Conservation (phyloP, 2,888 invertebrate species). For the Tinea semifulvella region DNA sequence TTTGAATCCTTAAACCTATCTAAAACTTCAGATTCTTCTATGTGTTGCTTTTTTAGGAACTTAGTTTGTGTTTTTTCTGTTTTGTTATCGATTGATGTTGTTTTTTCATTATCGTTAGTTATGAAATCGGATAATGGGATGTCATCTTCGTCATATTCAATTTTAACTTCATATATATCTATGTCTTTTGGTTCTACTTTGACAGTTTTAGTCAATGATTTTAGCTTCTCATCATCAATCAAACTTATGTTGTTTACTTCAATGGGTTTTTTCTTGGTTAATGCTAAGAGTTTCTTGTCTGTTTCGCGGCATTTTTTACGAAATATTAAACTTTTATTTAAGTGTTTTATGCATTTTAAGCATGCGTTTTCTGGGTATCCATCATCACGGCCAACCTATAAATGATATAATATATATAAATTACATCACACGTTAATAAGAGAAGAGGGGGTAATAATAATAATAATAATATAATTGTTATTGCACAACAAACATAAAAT, state of each 20-base stretch:
- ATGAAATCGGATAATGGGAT: slow-evolving; percentile 12
- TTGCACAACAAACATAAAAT: too few relatives aligned
- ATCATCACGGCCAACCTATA: slow-evolving; percentile 29
- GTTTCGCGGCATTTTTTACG: slow-evolving; percentile 28
- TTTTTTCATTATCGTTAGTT: not conserved
- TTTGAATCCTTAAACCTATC: not conserved
- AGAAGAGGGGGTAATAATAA: too few relatives aligned
- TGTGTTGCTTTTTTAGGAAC: not conserved
- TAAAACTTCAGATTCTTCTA: too few relatives aligned
- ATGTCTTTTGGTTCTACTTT: too few relatives aligned
- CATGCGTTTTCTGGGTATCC: slow-evolving; percentile 36
- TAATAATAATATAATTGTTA: too few relatives aligned
- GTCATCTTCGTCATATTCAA: slow-evolving; percentile 11
- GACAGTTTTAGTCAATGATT: too few relatives aligned
- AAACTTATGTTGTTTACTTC: too few relatives aligned
- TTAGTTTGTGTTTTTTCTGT: not conserved
- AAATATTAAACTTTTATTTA: slow-evolving; percentile 28
- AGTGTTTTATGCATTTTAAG: slow-evolving; percentile 22
- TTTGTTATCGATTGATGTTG: not conserved
- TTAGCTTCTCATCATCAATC: too few relatives aligned
- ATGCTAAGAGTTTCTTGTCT: slow-evolving; percentile 23
- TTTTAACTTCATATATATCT: too few relatives aligned
- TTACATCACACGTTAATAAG: too few relatives aligned
- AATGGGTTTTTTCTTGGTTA: not conserved
- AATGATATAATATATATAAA: too few relatives aligned